phyloP scores from a whole-genome alignment of 2,113 vertebrate genomes.

The Onychostruthus taczanowskii region DNA sequence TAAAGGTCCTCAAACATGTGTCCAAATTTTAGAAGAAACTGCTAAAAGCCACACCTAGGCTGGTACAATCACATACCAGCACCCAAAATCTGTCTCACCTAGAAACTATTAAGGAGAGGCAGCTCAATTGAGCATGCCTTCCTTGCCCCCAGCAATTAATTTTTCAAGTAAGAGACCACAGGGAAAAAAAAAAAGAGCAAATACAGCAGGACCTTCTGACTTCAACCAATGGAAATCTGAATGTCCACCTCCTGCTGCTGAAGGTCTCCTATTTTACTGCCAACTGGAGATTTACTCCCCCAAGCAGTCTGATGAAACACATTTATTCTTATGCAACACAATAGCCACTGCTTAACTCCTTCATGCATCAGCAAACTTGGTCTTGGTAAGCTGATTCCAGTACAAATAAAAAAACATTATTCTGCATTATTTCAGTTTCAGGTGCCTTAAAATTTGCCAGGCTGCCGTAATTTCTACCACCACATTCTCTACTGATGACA shows the following conservation, averaged over 20 bases:
- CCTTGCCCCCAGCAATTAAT: fast-evolving
- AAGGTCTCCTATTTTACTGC: background rate
- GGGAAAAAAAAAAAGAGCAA: background rate
- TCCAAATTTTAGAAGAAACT: background rate
- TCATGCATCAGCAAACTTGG: background rate
- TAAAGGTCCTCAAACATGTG: background rate
- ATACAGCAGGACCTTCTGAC: background rate
- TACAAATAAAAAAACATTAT: background rate
- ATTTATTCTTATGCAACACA: background rate
- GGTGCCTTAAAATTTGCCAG: background rate
- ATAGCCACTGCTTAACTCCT: background rate
- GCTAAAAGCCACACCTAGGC: background rate
- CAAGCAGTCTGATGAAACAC: background rate
- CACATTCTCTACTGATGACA: background rate
- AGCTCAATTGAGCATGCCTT: background rate
- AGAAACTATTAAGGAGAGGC: background rate
- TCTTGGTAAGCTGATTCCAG: background rate
- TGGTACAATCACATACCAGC: background rate
- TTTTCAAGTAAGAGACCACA: background rate
- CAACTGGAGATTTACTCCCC: background rate
- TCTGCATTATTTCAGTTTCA: background rate
- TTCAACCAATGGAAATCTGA: background rate
- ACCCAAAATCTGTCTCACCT: background rate
- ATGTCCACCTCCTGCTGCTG: background rate
- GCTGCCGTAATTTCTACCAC: background rate